phyloP scores from a whole-genome alignment of 2,888 invertebrate genomes.

The Laspeyria flexula region DNA sequence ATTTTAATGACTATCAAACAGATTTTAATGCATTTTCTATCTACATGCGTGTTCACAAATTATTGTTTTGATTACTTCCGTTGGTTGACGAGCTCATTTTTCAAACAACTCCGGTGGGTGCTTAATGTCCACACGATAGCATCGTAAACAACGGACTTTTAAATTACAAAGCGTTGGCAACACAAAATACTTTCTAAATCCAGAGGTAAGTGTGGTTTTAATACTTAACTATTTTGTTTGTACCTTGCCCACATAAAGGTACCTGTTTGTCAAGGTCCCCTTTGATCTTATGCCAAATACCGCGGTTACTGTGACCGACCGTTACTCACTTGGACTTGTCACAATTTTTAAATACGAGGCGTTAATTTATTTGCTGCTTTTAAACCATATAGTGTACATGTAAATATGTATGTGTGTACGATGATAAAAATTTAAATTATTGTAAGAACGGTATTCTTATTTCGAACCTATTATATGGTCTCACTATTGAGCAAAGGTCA shows the following conservation, averaged over 20 bases:
- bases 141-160: constrained; percentile 3
- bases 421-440: no score
- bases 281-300: constrained; percentile 47
- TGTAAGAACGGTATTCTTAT: no score
- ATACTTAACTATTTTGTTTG: constrained; percentile 20
- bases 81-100: constrained; percentile 1
- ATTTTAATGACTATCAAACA: no score
- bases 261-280: constrained; percentile 31
- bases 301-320: constrained; percentile 13
- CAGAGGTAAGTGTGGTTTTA: constrained; percentile 6
- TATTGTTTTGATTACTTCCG: constrained; percentile 4
- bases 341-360: constrained; percentile 10
- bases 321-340: constrained; percentile 5
- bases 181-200: background rate
- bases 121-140: constrained; percentile 9
- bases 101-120: constrained; percentile 8
- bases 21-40: background rate
- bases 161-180: constrained; percentile 14
- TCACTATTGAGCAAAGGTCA: no score
- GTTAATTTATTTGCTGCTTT: background rate
- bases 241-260: constrained; percentile 25
- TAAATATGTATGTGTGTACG: no score
- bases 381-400: no score
- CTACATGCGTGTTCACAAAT: constrained; percentile 1
- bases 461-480: no score